phyloP scores from a whole-genome alignment of 2,113 vertebrate genomes.

The Globicephala melas region DNA sequence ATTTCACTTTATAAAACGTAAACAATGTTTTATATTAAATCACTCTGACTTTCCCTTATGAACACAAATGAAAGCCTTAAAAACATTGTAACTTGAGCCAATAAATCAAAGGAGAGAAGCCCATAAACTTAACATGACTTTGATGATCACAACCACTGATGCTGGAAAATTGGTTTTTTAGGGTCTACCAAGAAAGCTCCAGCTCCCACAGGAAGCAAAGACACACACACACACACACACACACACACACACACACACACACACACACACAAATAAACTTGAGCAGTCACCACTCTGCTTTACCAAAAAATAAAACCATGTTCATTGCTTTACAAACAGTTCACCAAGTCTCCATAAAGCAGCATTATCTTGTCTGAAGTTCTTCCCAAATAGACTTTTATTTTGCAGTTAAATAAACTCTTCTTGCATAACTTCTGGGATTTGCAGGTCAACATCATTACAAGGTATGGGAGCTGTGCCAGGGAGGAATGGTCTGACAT shows the following conservation, averaged over 20 bases:
- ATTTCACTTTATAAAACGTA: not conserved
- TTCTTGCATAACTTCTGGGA: not conserved
- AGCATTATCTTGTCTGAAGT: not conserved
- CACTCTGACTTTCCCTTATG: not conserved
- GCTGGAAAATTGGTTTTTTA: not conserved
- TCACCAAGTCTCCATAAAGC: not conserved
- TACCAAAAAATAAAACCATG: not conserved
- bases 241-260: not conserved
- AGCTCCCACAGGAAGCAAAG: not conserved
- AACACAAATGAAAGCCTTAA: not conserved
- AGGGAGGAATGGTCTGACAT: not conserved
- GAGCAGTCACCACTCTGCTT: not conserved
- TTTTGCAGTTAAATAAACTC: not conserved
- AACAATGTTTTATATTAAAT: not conserved
- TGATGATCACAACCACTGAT: not conserved
- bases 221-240: fast-evolving
- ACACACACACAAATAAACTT: not conserved
- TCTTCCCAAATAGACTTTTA: not conserved
- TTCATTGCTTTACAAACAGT: not conserved
- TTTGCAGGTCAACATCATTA: not conserved
- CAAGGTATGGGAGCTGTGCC: not conserved
- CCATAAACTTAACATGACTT: not conserved
- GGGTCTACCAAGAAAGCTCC: not conserved
- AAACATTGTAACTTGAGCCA: not conserved
- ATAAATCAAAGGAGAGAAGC: not conserved